Conservation (phyloP, 2,888 invertebrate genomes). For the Phragmatobia fuliginosa region DNA sequence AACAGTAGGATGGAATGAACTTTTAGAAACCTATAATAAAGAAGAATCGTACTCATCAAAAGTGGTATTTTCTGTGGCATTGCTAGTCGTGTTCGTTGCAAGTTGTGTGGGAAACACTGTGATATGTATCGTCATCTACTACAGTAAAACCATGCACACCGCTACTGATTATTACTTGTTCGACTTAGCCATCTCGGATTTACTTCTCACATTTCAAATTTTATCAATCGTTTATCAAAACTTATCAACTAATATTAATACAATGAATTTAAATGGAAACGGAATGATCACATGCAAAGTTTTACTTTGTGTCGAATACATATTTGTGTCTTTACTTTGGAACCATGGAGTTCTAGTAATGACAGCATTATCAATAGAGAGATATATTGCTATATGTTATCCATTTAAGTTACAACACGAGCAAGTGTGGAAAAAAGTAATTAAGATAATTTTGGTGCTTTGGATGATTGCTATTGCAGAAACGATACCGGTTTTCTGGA, state of each 20-base stretch:
- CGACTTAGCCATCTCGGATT: conserved; percentile 73
- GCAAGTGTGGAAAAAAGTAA: conserved; percentile 39
- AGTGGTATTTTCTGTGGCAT: conserved; percentile 35
- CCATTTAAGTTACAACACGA: conserved; percentile 43
- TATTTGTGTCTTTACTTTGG: conserved; percentile 44
- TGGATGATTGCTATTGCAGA: conserved; percentile 52
- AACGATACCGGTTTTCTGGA: conserved; percentile 38
- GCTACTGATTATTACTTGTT: conserved; percentile 77
- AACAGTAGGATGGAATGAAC: conserved; percentile 32
- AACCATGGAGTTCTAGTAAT: conserved; percentile 50
- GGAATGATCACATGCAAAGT: conserved; percentile 33
- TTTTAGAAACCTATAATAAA: background rate
- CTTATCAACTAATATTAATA: too few species aligned
- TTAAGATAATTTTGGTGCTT: conserved; percentile 43
- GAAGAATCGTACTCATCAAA: conserved; percentile 29
- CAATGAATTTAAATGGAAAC: conserved; percentile 10
- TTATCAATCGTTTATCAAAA: conserved; percentile 55
- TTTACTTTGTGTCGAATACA: conserved; percentile 37
- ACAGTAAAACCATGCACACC: conserved; percentile 74
- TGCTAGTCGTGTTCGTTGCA: conserved; percentile 36
- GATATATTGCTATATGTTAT: conserved; percentile 52
- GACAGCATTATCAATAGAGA: conserved; percentile 49
- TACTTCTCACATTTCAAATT: conserved; percentile 69
- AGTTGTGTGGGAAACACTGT: conserved; percentile 69
- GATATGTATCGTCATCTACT: conserved; percentile 75